These are phyloP conservation scores for Hemitrygon akajei DNA, from an alignment of 2,797 vertebrate genomes.

Conservation along the genomic window DNA sequence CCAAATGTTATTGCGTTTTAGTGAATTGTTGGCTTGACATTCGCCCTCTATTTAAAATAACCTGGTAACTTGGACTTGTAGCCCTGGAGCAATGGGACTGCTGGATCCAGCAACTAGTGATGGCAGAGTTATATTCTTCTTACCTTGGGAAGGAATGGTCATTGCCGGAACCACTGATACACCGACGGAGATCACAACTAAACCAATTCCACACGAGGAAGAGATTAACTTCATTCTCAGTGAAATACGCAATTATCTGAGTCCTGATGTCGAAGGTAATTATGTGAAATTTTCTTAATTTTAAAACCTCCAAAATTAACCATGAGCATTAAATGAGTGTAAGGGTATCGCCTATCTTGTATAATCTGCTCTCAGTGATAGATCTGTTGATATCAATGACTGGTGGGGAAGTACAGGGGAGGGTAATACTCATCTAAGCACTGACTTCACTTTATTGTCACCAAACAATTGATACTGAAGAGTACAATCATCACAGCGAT, in stretches of 20 bases:
- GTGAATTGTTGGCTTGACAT: no score
- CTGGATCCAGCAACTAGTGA: slow-evolving; percentile 95
- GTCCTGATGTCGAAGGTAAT: slow-evolving; percentile 83
- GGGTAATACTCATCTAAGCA: not conserved
- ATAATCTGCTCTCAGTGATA: no score
- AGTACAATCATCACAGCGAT: no score
- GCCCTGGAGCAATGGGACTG: slow-evolving; percentile 94
- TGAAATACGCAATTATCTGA: slow-evolving; percentile 92
- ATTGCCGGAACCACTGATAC: slow-evolving; percentile 92
- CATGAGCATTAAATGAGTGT: no score
- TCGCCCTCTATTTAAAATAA: not conserved
- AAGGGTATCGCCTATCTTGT: no score
- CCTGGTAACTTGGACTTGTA: slow-evolving; percentile 47
- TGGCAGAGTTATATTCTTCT: slow-evolving; percentile 93
- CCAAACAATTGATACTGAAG: no score
- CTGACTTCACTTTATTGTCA: no score
- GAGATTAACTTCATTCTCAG: slow-evolving; percentile 95
- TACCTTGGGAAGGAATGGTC: slow-evolving; percentile 97
- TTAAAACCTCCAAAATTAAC: not conserved
- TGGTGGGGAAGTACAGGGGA: no score
- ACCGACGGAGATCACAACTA: slow-evolving; percentile 76
- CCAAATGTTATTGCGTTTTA: no score
- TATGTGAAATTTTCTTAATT: not conserved
- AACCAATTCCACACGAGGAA: slow-evolving; percentile 85
- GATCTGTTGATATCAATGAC: no score